Conservation (phyloP, 2,888 invertebrate species). For the Eueremaeus valkanovi region DNA sequence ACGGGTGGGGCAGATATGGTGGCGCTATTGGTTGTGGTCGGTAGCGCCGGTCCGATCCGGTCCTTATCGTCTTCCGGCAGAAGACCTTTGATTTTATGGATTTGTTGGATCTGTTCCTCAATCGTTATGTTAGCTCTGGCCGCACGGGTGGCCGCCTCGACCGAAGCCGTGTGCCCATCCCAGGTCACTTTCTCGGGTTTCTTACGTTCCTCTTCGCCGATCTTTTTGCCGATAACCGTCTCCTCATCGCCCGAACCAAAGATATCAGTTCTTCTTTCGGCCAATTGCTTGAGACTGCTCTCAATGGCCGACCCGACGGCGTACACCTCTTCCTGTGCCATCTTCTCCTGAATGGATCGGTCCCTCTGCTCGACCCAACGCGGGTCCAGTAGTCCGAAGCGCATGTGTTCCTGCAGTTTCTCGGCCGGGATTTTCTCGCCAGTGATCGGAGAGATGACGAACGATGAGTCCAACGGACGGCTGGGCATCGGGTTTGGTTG, state of each 20-base stretch:
- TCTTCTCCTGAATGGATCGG: conserved; percentile 84
- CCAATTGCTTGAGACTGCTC: conserved; percentile 87
- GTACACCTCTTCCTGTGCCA: conserved; percentile 81
- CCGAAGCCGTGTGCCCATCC: conserved; percentile 97
- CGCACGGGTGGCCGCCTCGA: conserved; percentile 89
- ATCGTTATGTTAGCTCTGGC: conserved; percentile 91
- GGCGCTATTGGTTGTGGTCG: conserved; percentile 38
- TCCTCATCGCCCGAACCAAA: conserved; percentile 99
- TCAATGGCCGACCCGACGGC: conserved; percentile 85
- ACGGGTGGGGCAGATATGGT: conserved; percentile 50
- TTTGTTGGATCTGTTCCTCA: conserved; percentile 71
- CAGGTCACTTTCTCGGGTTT: conserved; percentile 67
- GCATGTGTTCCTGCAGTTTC: conserved; percentile 96
- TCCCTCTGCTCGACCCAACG: conserved; percentile 97
- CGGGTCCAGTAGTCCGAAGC: conserved; percentile 82
- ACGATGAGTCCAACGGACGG: conserved; percentile 72
- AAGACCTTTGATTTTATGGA: conserved; percentile 90
- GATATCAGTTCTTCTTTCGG: conserved; percentile 98
- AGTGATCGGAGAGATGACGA: conserved; percentile 94
- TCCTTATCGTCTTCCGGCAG: conserved; percentile 94
- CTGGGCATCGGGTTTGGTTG: conserved; percentile 39
- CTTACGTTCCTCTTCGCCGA: conserved; percentile 53
- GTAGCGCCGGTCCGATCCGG: conserved; percentile 74
- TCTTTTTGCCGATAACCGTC: conserved; percentile 96
- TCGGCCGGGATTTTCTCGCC: conserved; percentile 95